A percentile compares a stretch with the other conserved stretches of the same genome.
Evolutionary conservation across 2,888 invertebrate species (phyloP).

Genomic region (Rhagophthalmus giganteus): DNA sequence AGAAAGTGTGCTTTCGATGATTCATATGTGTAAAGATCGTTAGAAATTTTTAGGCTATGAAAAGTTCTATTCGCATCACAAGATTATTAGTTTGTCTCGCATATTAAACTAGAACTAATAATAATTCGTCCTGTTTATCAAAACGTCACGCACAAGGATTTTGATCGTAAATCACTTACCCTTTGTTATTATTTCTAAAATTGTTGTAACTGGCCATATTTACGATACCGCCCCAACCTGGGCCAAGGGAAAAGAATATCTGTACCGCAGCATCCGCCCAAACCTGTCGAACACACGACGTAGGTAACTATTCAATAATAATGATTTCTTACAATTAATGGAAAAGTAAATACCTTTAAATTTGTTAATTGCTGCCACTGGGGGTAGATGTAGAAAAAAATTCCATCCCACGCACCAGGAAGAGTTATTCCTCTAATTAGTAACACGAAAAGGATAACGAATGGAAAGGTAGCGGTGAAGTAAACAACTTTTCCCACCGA

Average conservation of each 20-base stretch:
- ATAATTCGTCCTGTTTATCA: too few relatives aligned
- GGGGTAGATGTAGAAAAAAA: slow-evolving; percentile 76
- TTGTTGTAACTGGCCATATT: slow-evolving; percentile 85
- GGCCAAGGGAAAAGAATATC: slow-evolving; percentile 88
- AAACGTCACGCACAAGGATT: background rate
- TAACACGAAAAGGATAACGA: slow-evolving; percentile 70
- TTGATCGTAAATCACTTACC: slow-evolving; percentile 54
- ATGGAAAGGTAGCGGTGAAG: slow-evolving; percentile 85
- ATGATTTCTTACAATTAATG: too few relatives aligned
- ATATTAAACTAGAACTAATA: too few relatives aligned
- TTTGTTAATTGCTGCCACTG: slow-evolving; percentile 77
- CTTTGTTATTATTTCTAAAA: slow-evolving; percentile 72
- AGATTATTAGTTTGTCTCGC: too few relatives aligned
- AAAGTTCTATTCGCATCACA: too few relatives aligned
- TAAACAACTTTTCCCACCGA: slow-evolving; percentile 89
- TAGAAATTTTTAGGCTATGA: too few relatives aligned
- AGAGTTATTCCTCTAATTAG: slow-evolving; percentile 78
- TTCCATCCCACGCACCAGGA: slow-evolving; percentile 77
- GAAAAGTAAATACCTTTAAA: slow-evolving; percentile 63
- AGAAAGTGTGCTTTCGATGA: too few relatives aligned
- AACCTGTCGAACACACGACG: slow-evolving; percentile 66
- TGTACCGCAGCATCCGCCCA: slow-evolving; percentile 95
- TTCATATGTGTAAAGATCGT: too few relatives aligned
- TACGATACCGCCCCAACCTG: slow-evolving; percentile 83
- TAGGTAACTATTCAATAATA: too few relatives aligned